Evolutionary conservation across 2,797 vertebrate genomes (phyloP).

Genomic region (Spinibarbus caldwelli): DNA sequence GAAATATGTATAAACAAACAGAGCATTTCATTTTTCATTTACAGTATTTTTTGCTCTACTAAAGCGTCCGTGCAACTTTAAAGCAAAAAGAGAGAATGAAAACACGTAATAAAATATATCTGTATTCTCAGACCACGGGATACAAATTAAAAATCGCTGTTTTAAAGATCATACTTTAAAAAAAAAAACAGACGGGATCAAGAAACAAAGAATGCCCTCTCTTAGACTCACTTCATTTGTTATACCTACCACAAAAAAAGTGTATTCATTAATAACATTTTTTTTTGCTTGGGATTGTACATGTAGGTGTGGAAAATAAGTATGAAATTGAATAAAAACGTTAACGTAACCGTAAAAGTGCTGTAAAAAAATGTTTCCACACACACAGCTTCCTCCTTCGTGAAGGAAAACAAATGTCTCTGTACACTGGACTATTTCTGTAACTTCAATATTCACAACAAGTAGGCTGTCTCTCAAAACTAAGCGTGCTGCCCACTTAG

Average conservation of each 20-base stretch:
- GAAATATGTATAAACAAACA: constrained; percentile 92
- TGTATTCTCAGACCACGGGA: constrained; percentile 65
- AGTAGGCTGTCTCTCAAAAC: constrained; percentile 47
- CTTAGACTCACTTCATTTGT: constrained; percentile 52
- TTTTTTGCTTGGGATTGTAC: constrained; percentile 45
- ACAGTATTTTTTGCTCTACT: constrained; percentile 91
- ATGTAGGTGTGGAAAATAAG: constrained; percentile 70
- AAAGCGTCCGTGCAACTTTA: constrained; percentile 92
- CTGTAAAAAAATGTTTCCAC: constrained; percentile 85
- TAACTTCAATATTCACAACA: constrained; percentile 86
- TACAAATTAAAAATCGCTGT: constrained; percentile 69
- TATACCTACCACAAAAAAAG: constrained; percentile 55
- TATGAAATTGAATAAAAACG: constrained; percentile 74
- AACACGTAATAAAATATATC: constrained; percentile 74
- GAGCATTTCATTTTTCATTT: constrained; percentile 85
- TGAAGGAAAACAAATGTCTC: constrained; percentile 87
- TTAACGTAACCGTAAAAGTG: constrained; percentile 88
- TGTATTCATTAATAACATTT: constrained; percentile 50
- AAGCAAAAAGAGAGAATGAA: constrained; percentile 80
- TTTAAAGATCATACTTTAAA: constrained; percentile 74
- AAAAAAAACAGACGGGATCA: constrained; percentile 62
- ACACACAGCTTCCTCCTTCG: constrained; percentile 86
- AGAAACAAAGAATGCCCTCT: constrained; percentile 60
- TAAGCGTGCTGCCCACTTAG: neutral
- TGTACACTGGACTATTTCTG: constrained; percentile 91